A percentile compares a stretch with the other conserved stretches of the same genome.
These are phyloP conservation scores for Antechinus stuartii DNA, from an alignment of 2,113 vertebrate species.

Conservation along the genomic window DNA sequence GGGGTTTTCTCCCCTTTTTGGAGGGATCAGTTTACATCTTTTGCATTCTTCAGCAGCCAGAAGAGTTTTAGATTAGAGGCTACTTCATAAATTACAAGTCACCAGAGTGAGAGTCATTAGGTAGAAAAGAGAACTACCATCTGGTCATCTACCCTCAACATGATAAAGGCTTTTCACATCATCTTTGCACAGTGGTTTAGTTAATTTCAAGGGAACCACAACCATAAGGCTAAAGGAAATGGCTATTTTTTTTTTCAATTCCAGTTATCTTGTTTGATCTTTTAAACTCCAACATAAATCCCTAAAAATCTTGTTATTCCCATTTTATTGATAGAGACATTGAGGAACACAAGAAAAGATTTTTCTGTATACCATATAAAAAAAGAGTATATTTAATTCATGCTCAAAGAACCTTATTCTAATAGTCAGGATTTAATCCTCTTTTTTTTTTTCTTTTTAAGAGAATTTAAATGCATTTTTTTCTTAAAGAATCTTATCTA, in stretches of 20 bases:
- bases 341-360: constrained; percentile 7
- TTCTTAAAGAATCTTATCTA: constrained; percentile 12
- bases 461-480: constrained; percentile 4
- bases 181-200: constrained; percentile 57
- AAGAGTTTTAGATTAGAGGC: constrained; percentile 37
- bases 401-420: background rate
- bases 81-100: constrained; percentile 75
- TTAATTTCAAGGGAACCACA: constrained; percentile 42
- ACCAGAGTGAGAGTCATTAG: constrained; percentile 57
- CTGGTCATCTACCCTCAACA: constrained; percentile 63
- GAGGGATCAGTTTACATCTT: constrained; percentile 51
- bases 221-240: constrained; percentile 5
- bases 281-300: background rate
- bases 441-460: background rate
- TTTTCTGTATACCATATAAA: background rate
- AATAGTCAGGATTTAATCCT: background rate
- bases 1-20: background rate
- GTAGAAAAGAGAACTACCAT: constrained; percentile 61
- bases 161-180: constrained; percentile 60
- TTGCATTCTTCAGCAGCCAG: constrained; percentile 30
- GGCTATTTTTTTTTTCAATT: background rate
- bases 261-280: background rate
- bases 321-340: constrained; percentile 30
- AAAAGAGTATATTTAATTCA: background rate
- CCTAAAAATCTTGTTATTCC: background rate